Evolutionary conservation across 2,888 invertebrate species (phyloP), one percentile per base, ranked within the genome.

Genomic region (Alentia gelatinosa): DNA sequence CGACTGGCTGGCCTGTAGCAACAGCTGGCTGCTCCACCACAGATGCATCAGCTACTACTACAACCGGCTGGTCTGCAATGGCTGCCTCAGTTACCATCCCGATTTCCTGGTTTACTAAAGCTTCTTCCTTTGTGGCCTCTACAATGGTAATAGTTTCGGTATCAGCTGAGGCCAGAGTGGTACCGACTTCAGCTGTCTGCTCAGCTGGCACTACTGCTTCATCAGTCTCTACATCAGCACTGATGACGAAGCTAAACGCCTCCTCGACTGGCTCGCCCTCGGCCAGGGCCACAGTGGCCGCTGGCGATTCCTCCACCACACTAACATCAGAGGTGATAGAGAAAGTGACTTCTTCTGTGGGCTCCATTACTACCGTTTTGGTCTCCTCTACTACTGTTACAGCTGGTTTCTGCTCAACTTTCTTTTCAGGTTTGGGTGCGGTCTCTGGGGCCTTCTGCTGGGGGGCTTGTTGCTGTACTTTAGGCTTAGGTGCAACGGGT

Each of bases 401-500:
- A n/a, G 86, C 86, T 33, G 86, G 47, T 7, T 40, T n/a, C 42
- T 40, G 4, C 47, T 42, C 47, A 12, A 47, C 47, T 42, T 12
- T 12, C 35, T 86, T 47, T 0, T 42, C 86, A 26, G 83, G 83
- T 19, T 37, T 26, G 7, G 83, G 83, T 39, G 39, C 40, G 35
- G 79, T 5, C 3, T 37, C 39, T 39, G 83, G 83, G 40, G 83
- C 83, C 39, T 37, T 0, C 23, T 23, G 83, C 83, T 83, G 39
- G 83, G 83, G 35, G 37, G 75, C 35, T 33, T 3, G 75, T n/a
- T 75, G 33, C 35, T 35, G 35, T 75, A 35, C 83, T 35, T 83
- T 83, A 9, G 83, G 83, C 83, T 83, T 40, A 35, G 83, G 83
- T 5, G 39, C 40, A 83, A 40, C 83, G 30, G 86, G 86, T 86